Evolutionary conservation across 1,140 invertebrate genomes (phyloP), one percentile per base, ranked within the genome.

Genomic region (Trichomalopsis sarcophagae): DNA sequence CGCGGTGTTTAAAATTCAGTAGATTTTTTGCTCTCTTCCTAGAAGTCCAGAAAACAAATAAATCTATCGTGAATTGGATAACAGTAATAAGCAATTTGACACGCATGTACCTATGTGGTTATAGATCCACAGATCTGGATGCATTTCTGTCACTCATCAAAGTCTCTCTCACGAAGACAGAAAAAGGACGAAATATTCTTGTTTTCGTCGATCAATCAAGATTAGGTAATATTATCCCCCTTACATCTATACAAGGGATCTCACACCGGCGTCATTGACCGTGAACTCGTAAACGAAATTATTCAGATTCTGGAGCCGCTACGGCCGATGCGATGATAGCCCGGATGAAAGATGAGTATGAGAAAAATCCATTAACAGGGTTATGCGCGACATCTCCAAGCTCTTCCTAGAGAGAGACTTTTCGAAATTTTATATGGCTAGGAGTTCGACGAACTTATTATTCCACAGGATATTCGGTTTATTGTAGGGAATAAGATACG

Each of bases 361-460:
- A 76, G 44, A 76, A 76, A 76, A 76, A 50, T 2, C 40, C 40
- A 76, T 76, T 76, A 50, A 27, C 17, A 21, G 74, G n/a, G 74
- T 10, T 50, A 44, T 50, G 40, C 27, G 27, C 62, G 4, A n/a
- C 62, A 21, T 66, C 30, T 71, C 30, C 30, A 62, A 62, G 14
- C 14, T 21, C 55, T 5, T 62, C 17, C 6, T 62, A 55, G 17
- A 55, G 50, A 55, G 13, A 55, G 50, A 55, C 30, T 71, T 30
- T 68, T 71, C 27, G 68, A 71, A 30, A 71, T 33, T 30, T 71
- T 9, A 30, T 11, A 71, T 17, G 17, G 10, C 13, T 13, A 17
- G 33, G 73, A 75, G 73, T 75, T 75, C 73, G 44, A 75, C 73
- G 73, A 75, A 75, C 73, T 62, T n/a, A n/a, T 62, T n/a, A n/a